Evolutionary conservation across 2,113 vertebrate species (phyloP), one percentile per base, ranked within the genome.

Genomic region (Capricornis sumatraensis): DNA sequence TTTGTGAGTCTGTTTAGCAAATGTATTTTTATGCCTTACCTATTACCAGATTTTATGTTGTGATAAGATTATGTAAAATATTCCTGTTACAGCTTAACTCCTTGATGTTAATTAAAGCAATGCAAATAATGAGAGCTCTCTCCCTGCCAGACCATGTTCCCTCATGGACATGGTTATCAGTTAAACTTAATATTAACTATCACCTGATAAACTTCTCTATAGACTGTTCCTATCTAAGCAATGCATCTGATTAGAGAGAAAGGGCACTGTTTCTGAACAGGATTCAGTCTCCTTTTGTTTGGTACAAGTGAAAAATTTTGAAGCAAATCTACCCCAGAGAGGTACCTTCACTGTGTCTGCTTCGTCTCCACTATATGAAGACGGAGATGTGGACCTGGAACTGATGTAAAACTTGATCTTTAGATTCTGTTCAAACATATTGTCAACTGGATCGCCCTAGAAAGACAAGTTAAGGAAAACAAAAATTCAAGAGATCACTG

Each of bases 391-490:
- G 1, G 99, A 99, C 89, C 99, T 99, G 30, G 99, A 99, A 98
- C 99, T 99, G 79, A 99, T 98, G 93, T 99, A 99, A 96, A 99
- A 99, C 98, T 99, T 99, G 83, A 98, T 98, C 93, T 99, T 99
- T 71, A 99, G 99, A 92, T 99, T 99, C 93, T 99, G 99, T 58
- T 99, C 99, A 17, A 99, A 99, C 33, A 27, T 10, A 33, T 99
- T 99, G 97, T 99, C 99, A 96, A 99, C 99, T 0, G 99, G 99
- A 98, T 99, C 99, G 97, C 99, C 99, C 99, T 99, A 98, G 64
- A 79, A 96, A 93, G 98, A 96, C 9, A 98, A 98, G 87, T 94
- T 13, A 87, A 91, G 87, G 50, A 19, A 52, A 93, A 85, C 60
- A 86, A 58, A 83, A 71, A 76, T 53, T 52, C 92, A 95, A 94